Conservation (phyloP, 2,113 vertebrate species). For the Patagioenas fasciata region DNA sequence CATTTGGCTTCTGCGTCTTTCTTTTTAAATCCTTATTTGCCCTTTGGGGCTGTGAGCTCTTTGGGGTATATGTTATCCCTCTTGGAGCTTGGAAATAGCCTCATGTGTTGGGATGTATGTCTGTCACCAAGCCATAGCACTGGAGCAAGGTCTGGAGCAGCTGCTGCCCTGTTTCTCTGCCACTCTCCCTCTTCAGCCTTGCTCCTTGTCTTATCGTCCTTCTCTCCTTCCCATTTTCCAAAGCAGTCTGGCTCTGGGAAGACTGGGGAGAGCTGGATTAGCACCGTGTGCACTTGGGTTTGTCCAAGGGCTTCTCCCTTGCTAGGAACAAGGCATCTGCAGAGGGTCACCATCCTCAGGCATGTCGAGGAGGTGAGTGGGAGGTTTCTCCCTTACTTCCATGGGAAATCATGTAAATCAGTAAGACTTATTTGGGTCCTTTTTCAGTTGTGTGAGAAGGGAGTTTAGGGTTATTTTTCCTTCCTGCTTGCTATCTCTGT, state of each 20-base stretch:
- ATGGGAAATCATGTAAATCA: neutral
- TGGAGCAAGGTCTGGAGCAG: neutral
- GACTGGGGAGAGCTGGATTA: neutral
- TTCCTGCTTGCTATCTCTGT: neutral
- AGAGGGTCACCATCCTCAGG: neutral
- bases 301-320: neutral
- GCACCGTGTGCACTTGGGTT: accelerated
- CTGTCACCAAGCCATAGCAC: neutral
- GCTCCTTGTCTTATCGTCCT: neutral
- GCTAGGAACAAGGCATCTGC: neutral
- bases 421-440: neutral
- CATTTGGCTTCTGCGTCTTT: neutral
- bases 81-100: neutral
- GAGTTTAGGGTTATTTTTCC: neutral
- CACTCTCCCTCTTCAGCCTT: neutral
- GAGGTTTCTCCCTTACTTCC: neutral
- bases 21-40: neutral
- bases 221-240: neutral
- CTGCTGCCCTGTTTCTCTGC: neutral
- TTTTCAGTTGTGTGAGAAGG: neutral
- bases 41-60: neutral
- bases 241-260: neutral
- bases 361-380: neutral
- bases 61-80: accelerated
- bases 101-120: accelerated